phyloP scores from a whole-genome alignment of 2,797 vertebrate genomes.

The Thalassophryne amazonica region DNA sequence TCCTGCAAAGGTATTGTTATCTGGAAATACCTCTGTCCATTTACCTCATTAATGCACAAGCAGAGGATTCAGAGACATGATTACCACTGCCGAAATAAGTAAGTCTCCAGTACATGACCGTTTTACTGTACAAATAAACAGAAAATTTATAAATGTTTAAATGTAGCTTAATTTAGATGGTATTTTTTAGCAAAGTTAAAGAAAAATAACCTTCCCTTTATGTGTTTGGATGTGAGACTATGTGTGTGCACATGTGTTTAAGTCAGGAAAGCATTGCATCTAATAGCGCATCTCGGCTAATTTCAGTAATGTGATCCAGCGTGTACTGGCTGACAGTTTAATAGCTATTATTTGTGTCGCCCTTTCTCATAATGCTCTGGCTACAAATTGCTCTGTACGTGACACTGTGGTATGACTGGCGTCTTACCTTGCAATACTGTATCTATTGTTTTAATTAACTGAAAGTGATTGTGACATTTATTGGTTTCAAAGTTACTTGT shows the following conservation, averaged over 20 bases:
- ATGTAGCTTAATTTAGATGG: no score
- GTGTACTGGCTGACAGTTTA: conserved; percentile 88
- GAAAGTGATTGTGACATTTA: conserved; percentile 91
- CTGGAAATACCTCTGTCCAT: no score
- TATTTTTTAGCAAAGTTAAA: no score
- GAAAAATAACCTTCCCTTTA: not conserved
- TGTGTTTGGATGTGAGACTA: conserved; percentile 11
- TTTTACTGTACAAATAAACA: no score
- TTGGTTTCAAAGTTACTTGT: conserved; percentile 86
- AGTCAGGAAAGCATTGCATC: conserved; percentile 74
- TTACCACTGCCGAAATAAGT: no score
- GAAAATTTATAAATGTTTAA: no score
- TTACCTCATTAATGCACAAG: no score
- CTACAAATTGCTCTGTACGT: conserved; percentile 84
- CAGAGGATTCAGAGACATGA: no score
- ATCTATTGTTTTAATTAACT: conserved; percentile 98
- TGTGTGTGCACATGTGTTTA: conserved; percentile 4
- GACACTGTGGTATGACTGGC: conserved; percentile 88
- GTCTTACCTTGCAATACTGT: conserved; percentile 86
- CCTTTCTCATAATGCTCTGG: conserved; percentile 83
- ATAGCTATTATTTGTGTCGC: conserved; percentile 91
- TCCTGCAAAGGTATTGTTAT: no score
- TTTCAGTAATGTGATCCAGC: conserved; percentile 90
- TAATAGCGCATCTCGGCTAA: conserved; percentile 80
- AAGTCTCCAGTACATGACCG: no score